Evolutionary conservation across 2,113 vertebrate species (phyloP), one percentile per base, ranked within the genome.

Genomic region (Archilochus colubris): DNA sequence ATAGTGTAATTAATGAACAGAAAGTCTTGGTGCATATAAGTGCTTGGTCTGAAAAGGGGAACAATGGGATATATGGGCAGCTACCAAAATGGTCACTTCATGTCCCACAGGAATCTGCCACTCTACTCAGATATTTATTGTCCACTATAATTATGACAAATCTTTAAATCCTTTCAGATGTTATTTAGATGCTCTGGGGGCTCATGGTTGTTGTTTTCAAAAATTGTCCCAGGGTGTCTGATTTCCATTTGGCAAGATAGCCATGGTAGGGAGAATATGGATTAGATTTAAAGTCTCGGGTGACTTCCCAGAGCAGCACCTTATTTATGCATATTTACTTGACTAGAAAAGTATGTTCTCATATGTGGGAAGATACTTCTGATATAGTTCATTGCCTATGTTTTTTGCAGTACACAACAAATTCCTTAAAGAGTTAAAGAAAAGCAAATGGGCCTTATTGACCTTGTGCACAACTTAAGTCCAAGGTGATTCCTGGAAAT

Each of bases 71-170:
- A 24, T 38, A 22, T 11, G 24, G 20, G 14, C 40, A 78, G 9
- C 43, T 78, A 38, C 22, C 53, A 55, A 4, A 4, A 30, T 12
- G 7, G 31, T 36, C 10, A 0, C 5, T 91, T 77, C n/a, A 23
- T 28, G 25, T 73, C 46, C 55, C 61, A 78, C 55, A 81, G 76
- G 44, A 90, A 83, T 77, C 55, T 88, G 69, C 73, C 59, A 59
- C 25, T 83, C 68, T 83, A 44, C 58, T 88, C 82, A 72, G 43
- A 58, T 70, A 78, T 88, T 95, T 96, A 69, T 82, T 93, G 72
- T 50, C 67, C 51, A n/a, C 62, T 66, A 20, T 57, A 86, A 86
- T 94, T 75, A 48, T 3, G 3, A 19, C 48, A 93, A 83, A 86
- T 83, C 51, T 86, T 96, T 90, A 77, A 91, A 94, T 70, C 64